These are phyloP conservation scores for Erythrolamprus reginae DNA, from an alignment of 2,113 vertebrate genomes.

Conservation along the genomic window DNA sequence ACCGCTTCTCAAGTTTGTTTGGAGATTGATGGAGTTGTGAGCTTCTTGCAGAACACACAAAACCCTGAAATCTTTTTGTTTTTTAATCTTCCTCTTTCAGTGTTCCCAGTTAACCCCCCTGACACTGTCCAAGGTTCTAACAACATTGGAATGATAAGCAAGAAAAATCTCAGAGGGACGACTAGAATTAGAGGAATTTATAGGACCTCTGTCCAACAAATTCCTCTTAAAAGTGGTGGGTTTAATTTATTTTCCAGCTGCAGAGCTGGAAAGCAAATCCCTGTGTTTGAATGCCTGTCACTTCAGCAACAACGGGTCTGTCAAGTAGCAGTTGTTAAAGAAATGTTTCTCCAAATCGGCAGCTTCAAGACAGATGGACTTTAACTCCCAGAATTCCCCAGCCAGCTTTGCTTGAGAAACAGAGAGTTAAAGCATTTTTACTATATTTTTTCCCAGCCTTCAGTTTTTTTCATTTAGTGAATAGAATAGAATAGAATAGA, in stretches of 20 bases:
- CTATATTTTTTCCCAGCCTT: no score
- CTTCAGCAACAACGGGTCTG: background rate
- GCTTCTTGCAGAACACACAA: background rate
- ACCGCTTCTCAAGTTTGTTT: background rate
- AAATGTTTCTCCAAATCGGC: background rate
- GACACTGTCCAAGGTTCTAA: background rate
- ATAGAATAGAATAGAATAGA: no score
- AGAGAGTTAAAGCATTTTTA: no score
- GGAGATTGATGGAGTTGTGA: background rate
- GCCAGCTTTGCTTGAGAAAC: background rate
- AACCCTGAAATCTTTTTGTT: background rate
- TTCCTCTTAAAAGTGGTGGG: background rate
- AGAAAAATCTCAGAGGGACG: background rate
- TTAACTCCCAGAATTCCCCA: background rate
- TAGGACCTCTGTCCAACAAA: background rate
- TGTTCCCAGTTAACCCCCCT: background rate
- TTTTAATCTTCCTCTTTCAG: background rate
- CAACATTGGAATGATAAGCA: background rate
- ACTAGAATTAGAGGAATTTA: background rate
- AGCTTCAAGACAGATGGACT: background rate
- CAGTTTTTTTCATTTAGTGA: no score
- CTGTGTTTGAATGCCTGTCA: background rate
- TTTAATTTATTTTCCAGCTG: background rate
- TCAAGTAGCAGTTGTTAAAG: background rate
- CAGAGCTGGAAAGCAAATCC: background rate